Base-by-base conservation (phyloP, 2,888 invertebrate genomes). In the Scaptomyza flava region DNA sequence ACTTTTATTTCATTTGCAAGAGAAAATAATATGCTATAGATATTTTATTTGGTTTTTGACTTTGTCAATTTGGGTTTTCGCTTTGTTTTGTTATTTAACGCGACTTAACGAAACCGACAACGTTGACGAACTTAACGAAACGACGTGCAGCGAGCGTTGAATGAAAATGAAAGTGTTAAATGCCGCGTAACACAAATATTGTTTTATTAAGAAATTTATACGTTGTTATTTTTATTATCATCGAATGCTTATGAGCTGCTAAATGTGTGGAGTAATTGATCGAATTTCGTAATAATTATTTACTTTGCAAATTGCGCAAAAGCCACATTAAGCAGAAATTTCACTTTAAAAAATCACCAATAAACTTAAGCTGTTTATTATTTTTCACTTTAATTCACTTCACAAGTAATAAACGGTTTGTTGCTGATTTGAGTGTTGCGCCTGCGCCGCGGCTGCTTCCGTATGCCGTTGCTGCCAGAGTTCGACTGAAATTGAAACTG, bases 401-500 rank as follows among this genome's bases (percentile, higher is more conserved):
- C n/a, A n/a, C n/a, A 57, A 53, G 30, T 48, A 46, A 42, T 36
- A 38, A 33, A 41, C 30, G 17, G 8, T 46, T 52, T 60, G 48
- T 43, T 61, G 1, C 20, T 41, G 17, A 17, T 52, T 41, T 59
- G 20, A 9, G 1, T 69, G 62, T 65, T 67, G 69, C 75, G 75
- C 68, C 53, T 72, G 69, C 72, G 72, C 76, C 71, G 76, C 75
- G 63, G 69, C 74, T 79, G 86, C 84, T 84, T 86, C 84, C 86
- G 84, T 84, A 38, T 79, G 83, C 86, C 80, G 80, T 72, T 83
- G 85, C 81, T 81, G 83, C 83, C 81, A 82, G 85, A 75, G 72
- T 77, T 84, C 81, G 76, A 84, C 85, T 84, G 83, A 84, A 84
- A 83, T 80, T 86, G 80, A 83, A 84, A 87, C 82, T 85, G 81